Conservation (phyloP, 2,797 vertebrate genomes). For the Sebastes iracundus region DNA sequence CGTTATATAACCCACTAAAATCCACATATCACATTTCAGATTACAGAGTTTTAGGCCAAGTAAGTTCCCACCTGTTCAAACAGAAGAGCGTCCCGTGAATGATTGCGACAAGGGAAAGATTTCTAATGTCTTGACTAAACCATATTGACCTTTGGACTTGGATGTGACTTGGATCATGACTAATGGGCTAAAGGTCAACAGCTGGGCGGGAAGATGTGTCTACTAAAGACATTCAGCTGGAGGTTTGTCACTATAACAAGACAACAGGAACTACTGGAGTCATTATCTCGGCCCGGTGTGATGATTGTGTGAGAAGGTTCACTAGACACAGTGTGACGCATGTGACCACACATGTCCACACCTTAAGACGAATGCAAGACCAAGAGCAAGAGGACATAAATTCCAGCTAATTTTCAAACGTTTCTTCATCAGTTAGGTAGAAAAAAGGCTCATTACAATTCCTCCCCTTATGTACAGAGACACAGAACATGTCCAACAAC, state of each 20-base stretch:
- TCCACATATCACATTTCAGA: not conserved
- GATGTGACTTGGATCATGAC: conserved; percentile 9
- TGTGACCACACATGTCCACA: no score
- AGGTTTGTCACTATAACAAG: not conserved
- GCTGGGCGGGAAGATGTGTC: conserved; percentile 1
- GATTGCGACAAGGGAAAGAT: not conserved
- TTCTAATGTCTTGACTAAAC: conserved; percentile 10
- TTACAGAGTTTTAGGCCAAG: not conserved
- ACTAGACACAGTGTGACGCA: not conserved
- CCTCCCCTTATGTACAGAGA: not conserved
- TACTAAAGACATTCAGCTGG: not conserved
- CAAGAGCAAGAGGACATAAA: rapidly evolving
- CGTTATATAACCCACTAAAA: not conserved
- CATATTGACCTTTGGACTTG: conserved; percentile 52
- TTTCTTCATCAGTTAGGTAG: not conserved
- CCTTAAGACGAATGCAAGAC: not conserved
- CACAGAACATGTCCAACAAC: not conserved
- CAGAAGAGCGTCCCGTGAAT: not conserved
- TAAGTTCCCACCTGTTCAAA: not conserved
- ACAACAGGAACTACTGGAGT: conserved; percentile 2
- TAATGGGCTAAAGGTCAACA: conserved; percentile 13
- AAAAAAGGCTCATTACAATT: not conserved
- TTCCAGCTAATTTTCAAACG: not conserved
- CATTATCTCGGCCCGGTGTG: not conserved
- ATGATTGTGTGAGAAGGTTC: not conserved